Conservation (phyloP, 2,113 vertebrate genomes). For the Mystacornis crossleyi region DNA sequence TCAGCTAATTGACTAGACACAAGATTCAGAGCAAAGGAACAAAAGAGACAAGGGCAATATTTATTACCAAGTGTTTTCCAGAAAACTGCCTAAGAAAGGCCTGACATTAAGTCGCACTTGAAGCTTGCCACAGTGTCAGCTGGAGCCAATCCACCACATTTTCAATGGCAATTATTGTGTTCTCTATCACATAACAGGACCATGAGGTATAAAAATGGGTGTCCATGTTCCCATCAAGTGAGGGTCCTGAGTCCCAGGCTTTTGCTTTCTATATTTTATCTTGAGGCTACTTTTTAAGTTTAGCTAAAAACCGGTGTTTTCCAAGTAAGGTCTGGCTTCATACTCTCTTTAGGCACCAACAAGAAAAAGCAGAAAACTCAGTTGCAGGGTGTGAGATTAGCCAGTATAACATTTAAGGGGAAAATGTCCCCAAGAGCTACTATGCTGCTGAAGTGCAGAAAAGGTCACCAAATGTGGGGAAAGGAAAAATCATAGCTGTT, state of each 20-base stretch:
- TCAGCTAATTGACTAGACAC: background rate
- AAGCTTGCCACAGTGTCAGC: background rate
- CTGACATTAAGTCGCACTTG: background rate
- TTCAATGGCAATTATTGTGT: background rate
- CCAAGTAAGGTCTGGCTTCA: background rate
- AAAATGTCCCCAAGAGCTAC: background rate
- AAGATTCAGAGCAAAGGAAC: background rate
- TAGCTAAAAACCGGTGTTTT: background rate
- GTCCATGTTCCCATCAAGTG: background rate
- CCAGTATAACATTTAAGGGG: background rate
- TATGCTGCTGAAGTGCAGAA: background rate
- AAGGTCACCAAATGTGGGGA: background rate
- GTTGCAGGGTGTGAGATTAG: fast-evolving
- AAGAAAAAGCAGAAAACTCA: background rate
- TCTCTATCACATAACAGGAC: background rate
- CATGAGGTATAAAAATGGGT: fast-evolving
- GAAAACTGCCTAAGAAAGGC: background rate
- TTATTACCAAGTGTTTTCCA: background rate
- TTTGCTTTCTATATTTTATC: background rate
- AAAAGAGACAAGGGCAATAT: background rate
- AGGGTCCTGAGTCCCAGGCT: background rate
- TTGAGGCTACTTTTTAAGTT: background rate
- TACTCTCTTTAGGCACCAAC: background rate
- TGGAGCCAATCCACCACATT: background rate
- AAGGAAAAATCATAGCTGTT: background rate